Conservation (phyloP, 2,113 vertebrate genomes). For the Pungitius pungitius region DNA sequence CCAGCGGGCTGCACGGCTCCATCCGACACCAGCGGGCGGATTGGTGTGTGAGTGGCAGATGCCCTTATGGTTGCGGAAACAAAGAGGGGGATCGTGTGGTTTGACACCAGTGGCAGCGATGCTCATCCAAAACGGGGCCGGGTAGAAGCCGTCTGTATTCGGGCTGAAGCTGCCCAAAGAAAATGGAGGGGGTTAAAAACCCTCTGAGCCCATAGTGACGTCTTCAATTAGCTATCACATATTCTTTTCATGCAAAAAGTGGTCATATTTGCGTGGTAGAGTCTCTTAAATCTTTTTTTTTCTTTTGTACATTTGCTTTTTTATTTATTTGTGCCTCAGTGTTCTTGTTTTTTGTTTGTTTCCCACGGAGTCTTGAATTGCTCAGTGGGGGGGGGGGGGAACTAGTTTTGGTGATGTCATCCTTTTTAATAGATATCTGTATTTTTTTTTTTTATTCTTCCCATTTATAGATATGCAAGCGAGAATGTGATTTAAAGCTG, state of each 20-base stretch:
- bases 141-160: neutral
- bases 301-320: neutral
- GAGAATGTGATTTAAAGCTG: neutral
- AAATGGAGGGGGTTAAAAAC: no score
- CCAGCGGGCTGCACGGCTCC: conserved; percentile 7
- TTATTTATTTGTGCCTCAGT: neutral
- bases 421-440: neutral
- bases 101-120: neutral
- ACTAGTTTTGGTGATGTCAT: neutral
- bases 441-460: neutral
- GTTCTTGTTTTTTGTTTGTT: neutral
- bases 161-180: neutral
- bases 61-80: conserved; percentile 8
- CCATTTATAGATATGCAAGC: neutral
- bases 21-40: conserved; percentile 39
- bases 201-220: no score
- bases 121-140: neutral
- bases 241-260: neutral
- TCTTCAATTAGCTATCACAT: neutral
- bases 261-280: neutral
- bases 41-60: conserved; percentile 25
- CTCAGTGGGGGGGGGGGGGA: no score
- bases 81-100: neutral
- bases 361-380: neutral
- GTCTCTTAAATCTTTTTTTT: neutral